A percentile compares a stretch with the other conserved stretches of the same genome.
Conservation (phyloP, 2,797 vertebrate species). For the Avahi laniger region DNA sequence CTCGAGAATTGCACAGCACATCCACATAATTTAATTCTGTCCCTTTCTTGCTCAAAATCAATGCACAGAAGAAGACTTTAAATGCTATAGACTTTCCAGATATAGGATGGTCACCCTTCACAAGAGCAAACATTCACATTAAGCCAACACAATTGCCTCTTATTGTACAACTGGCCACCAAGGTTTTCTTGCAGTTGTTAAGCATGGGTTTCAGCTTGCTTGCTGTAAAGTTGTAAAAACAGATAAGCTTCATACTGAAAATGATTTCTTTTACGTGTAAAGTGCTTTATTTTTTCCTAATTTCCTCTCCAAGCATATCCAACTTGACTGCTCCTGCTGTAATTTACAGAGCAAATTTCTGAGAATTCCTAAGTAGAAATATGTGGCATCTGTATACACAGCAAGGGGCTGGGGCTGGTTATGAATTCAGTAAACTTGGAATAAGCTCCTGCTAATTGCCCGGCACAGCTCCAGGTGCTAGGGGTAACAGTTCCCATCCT, state of each 20-base stretch:
- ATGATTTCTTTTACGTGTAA: neutral
- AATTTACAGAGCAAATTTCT: neutral
- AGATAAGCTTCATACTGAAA: neutral
- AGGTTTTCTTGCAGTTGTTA: neutral
- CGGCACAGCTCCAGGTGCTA: neutral
- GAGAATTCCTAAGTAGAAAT: neutral
- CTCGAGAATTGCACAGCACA: rapidly evolving
- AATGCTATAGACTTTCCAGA: neutral
- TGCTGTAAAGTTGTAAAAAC: neutral
- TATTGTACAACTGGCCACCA: rapidly evolving
- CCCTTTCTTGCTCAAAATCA: neutral
- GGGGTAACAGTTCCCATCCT: neutral
- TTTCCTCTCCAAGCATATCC: neutral
- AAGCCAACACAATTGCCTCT: neutral
- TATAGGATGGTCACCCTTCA: rapidly evolving
- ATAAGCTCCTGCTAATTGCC: neutral
- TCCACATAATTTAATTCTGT: rapidly evolving
- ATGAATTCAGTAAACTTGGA: neutral
- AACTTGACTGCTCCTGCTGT: rapidly evolving
- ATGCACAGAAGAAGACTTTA: rapidly evolving
- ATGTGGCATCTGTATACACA: rapidly evolving
- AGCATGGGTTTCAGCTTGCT: neutral
- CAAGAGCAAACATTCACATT: rapidly evolving
- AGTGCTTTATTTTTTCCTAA: neutral
- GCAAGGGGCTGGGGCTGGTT: neutral